Conservation (phyloP, 1,140 invertebrate species). For the Babylonia areolata region DNA sequence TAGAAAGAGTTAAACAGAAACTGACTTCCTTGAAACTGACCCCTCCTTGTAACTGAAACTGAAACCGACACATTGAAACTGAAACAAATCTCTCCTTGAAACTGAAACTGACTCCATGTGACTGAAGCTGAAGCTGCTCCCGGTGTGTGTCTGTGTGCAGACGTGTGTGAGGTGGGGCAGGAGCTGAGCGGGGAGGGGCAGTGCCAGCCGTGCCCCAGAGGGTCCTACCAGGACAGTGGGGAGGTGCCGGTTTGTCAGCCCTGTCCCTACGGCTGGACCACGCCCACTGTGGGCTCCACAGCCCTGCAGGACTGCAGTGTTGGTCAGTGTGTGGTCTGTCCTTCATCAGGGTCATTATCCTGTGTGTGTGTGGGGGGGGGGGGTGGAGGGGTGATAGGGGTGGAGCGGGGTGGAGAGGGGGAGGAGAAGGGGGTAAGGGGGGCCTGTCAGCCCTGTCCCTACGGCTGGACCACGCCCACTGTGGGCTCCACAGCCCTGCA, state of each 20-base stretch:
- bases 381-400: no score
- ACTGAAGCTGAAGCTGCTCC: no score
- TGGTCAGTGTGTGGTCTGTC: neutral
- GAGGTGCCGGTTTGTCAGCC: conserved; percentile 35
- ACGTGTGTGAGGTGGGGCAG: conserved; percentile 40
- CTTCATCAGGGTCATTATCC: no score
- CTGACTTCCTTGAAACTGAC: no score
- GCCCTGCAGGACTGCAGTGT: neutral
- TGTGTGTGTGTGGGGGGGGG: no score
- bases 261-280: conserved; percentile 49
- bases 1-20: no score
- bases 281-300: conserved; percentile 38
- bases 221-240: conserved; percentile 43
- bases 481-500: conserved; percentile 34
- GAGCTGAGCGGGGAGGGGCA: conserved; percentile 42
- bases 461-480: conserved; percentile 42
- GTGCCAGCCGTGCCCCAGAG: conserved; percentile 50
- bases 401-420: no score
- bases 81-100: no score
- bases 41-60: no score
- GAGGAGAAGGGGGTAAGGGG: no score
- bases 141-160: conserved; percentile 7
- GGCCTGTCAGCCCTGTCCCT: conserved; percentile 44
- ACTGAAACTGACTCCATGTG: no score
- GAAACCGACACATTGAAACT: no score